Conservation (phyloP, 53 echinoderm and acorn worm genomes). For the Stichopus horrens region DNA sequence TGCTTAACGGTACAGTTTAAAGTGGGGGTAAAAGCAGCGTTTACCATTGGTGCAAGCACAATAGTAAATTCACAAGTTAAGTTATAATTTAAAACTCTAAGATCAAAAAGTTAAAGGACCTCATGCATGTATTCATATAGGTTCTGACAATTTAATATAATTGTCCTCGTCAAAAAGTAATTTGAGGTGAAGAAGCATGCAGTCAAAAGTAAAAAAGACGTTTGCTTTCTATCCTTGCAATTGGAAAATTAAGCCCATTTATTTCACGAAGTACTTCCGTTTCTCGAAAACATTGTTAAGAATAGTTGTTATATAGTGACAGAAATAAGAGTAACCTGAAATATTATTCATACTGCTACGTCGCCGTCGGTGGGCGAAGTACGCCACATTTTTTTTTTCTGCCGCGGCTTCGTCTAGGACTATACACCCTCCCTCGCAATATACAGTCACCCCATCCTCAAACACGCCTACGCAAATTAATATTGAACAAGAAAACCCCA, state of each 20-base stretch:
- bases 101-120: too few species aligned
- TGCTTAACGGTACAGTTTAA: too few species aligned
- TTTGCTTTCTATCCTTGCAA: too few species aligned
- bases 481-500: background rate
- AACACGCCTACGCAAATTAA: background rate
- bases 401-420: background rate
- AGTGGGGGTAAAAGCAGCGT: too few species aligned
- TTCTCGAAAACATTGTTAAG: background rate
- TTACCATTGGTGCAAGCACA: too few species aligned
- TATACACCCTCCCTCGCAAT: background rate
- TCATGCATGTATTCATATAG: too few species aligned
- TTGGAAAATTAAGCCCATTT: background rate
- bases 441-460: background rate
- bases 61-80: too few species aligned
- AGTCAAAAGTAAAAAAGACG: too few species aligned
- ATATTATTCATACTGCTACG: background rate
- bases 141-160: too few species aligned
- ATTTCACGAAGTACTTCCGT: slow-evolving; percentile 6
- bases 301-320: background rate
- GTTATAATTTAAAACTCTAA: too few species aligned
- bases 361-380: slow-evolving; percentile 1
- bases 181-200: too few species aligned
- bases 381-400: background rate
- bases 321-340: background rate
- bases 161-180: too few species aligned